Percentiles rank a stretch among this genome's conserved stretches.
phyloP scores from a whole-genome alignment of 2,888 invertebrate species.

The Diabrotica balteata region DNA sequence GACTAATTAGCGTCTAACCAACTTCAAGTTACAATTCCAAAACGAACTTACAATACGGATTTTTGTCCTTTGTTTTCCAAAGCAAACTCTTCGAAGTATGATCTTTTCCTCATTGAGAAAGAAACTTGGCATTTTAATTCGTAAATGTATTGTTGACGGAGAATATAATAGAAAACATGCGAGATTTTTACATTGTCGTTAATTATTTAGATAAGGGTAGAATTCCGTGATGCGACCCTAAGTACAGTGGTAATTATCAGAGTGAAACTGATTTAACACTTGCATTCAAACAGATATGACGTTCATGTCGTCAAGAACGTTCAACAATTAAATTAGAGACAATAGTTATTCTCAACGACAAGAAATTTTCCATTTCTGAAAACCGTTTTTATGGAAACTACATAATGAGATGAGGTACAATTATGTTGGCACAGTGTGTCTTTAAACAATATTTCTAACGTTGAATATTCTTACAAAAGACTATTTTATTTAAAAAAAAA shows the following conservation, averaged over 20 bases:
- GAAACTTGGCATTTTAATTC: constrained; percentile 41
- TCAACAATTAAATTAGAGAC: constrained; percentile 17
- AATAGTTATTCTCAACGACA: constrained; percentile 8
- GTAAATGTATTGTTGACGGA: constrained; percentile 32
- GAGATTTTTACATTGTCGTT: constrained; percentile 32
- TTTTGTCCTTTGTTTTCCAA: constrained; percentile 41
- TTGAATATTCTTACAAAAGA: no score
- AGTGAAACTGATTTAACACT: constrained; percentile 22
- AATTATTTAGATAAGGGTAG: constrained; percentile 33
- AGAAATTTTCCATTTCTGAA: constrained; percentile 4
- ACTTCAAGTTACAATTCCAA: constrained; percentile 47
- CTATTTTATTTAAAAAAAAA: no score
- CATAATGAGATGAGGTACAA: not conserved
- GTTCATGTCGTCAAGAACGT: constrained; percentile 17
- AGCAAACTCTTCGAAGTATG: constrained; percentile 43
- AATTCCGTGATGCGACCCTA: constrained; percentile 22
- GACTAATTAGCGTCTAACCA: constrained; percentile 53
- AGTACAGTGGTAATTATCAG: constrained; percentile 31
- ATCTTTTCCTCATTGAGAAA: constrained; percentile 42
- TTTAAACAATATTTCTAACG: no score
- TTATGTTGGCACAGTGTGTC: not conserved
- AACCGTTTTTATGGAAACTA: not conserved
- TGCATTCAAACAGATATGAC: constrained; percentile 15
- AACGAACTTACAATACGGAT: constrained; percentile 46
- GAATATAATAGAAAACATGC: constrained; percentile 31